Conservation (phyloP, 2,888 invertebrate genomes). For the Cryptocephalus moraei region DNA sequence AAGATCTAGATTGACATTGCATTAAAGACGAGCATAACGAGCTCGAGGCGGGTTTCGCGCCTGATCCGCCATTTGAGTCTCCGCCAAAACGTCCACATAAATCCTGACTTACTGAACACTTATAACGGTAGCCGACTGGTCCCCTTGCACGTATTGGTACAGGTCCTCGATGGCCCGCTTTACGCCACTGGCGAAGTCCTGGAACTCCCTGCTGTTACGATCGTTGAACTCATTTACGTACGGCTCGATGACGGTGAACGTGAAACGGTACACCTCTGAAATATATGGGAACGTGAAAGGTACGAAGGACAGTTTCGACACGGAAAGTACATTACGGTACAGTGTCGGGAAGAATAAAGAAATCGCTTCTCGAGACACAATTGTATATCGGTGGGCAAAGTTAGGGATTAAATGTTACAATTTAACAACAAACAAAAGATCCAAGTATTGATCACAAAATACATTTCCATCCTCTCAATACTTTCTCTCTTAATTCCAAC, state of each 20-base stretch:
- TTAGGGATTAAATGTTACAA: too few relatives aligned
- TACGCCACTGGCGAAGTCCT: slow-evolving; percentile 47
- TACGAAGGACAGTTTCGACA: too few relatives aligned
- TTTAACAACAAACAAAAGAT: too few relatives aligned
- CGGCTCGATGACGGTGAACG: slow-evolving; percentile 53
- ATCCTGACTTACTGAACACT: slow-evolving; percentile 55
- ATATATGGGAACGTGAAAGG: slow-evolving; percentile 1
- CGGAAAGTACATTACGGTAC: too few relatives aligned
- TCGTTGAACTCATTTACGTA: slow-evolving; percentile 48
- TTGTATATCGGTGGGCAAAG: too few relatives aligned
- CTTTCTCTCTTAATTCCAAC: too few relatives aligned
- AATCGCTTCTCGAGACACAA: too few relatives aligned
- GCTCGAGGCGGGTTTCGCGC: slow-evolving; percentile 1
- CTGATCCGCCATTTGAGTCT: slow-evolving; percentile 8
- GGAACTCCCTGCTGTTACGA: slow-evolving; percentile 49
- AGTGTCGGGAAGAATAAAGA: too few relatives aligned
- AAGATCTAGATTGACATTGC: too few relatives aligned
- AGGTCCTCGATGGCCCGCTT: slow-evolving; percentile 49
- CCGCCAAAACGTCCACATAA: not conserved
- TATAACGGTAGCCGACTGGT: slow-evolving; percentile 52
- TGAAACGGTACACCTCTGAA: slow-evolving; percentile 42
- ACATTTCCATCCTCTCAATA: too few relatives aligned
- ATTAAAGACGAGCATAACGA: not conserved
- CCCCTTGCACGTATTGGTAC: slow-evolving; percentile 44
- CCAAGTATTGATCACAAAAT: too few relatives aligned